These are phyloP conservation scores for Nibea coibor DNA, from an alignment of 2,113 vertebrate species.

Conservation along the genomic window DNA sequence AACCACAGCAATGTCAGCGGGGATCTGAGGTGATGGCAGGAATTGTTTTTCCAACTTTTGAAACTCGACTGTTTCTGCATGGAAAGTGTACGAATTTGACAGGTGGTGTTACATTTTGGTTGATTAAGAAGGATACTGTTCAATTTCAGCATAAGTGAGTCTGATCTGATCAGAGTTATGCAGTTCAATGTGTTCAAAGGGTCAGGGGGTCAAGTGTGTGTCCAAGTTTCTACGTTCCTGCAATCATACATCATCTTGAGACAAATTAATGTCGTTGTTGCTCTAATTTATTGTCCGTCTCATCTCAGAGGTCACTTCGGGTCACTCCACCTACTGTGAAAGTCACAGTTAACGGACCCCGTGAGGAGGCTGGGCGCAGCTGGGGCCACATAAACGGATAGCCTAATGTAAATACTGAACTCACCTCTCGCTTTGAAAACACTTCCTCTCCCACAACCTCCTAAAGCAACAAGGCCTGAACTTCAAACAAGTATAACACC, in stretches of 20 bases:
- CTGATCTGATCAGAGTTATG: background rate
- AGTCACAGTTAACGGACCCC: constrained; percentile 22
- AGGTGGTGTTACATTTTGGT: background rate
- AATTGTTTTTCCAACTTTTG: constrained; percentile 16
- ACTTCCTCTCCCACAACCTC: constrained; percentile 46
- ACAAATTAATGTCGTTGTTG: constrained; percentile 5
- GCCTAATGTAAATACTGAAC: constrained; percentile 56
- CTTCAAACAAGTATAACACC: background rate
- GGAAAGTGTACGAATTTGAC: background rate
- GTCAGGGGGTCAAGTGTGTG: background rate
- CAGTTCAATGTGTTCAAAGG: background rate
- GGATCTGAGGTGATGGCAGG: constrained; percentile 1
- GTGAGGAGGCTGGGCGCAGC: background rate
- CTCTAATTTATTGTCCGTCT: constrained; percentile 17
- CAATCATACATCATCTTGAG: background rate
- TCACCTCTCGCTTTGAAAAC: constrained; percentile 21
- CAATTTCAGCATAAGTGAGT: background rate
- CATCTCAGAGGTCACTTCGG: constrained; percentile 35
- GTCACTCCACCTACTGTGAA: constrained; percentile 45
- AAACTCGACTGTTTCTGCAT: background rate
- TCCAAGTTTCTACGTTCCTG: background rate
- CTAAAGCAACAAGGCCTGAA: constrained; percentile 4
- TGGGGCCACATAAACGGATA: constrained; percentile 6
- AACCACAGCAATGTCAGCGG: constrained; percentile 25
- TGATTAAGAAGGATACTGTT: background rate